Evolutionary conservation across 1,140 invertebrate genomes (phyloP), one percentile per base, ranked within the genome.

Genomic region (Polypedilum pembai): DNA sequence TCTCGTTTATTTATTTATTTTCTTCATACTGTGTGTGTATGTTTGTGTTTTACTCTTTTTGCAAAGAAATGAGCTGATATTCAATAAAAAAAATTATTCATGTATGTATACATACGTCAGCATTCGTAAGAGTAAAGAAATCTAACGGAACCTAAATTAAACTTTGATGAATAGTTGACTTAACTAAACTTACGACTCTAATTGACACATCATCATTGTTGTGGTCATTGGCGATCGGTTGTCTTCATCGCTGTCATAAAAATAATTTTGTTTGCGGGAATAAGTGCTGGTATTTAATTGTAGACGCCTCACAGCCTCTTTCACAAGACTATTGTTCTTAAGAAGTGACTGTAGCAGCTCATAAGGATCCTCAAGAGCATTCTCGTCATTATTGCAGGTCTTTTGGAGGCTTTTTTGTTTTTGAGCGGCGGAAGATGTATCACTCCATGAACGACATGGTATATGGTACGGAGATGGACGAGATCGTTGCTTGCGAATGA

Each of bases 301-400:
- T 12, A 91, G 80, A 78, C 89, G 84, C 74, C 88, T 85, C 2
- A 90, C 89, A 5, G 90, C 89, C 79, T 90, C 89, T 77, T 88
- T 90, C 45, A 91, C 90, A n/a, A 90, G 83, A 75, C 86, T 87
- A 65, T 89, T 88, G 75, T 88, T 86, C 56, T 86, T 83, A 17
- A 91, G 79, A 18, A 90, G 78, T 75, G 85, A 87, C 77, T 90
- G 88, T 21, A 90, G 82, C 73, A 89, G 80, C 80, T 89, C 87
- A 79, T 90, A 90, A 0, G 89, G 88, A 78, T 90, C 87, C 41
- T 89, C 85, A 72, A 83, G 79, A 20, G n/a, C 18, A 20, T 69
- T 69, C 41, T 77, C 78, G 63, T 78, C 82, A 73, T 78, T 77
- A 77, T 82, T 76, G 78, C 81, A 65, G 77, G 79, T 74, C 75